These are phyloP conservation scores for Brachionus rotundiformis DNA, from an alignment of 1,140 invertebrate genomes.

Conservation along the genomic window DNA sequence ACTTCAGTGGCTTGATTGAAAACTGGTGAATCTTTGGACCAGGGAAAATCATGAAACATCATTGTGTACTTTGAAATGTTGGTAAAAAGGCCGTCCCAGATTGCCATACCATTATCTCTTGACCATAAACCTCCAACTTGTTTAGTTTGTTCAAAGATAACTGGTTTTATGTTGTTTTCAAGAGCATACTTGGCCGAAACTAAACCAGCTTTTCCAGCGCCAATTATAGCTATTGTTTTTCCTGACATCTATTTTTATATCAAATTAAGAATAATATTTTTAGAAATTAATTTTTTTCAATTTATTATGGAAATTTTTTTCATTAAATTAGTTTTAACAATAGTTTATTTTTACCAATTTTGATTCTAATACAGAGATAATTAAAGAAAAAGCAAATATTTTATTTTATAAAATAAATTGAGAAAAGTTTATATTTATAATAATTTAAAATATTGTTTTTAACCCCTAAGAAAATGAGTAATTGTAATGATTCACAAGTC, in stretches of 20 bases:
- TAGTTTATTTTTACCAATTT: no score
- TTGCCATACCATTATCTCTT: background rate
- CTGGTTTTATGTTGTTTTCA: slow-evolving; percentile 13
- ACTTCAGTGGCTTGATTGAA: slow-evolving; percentile 80
- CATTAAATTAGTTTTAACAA: no score
- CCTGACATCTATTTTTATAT: background rate
- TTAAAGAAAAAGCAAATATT: no score
- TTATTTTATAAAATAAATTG: background rate
- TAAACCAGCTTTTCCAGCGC: slow-evolving; percentile 24
- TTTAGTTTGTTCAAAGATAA: slow-evolving; percentile 31
- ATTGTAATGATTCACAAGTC: background rate
- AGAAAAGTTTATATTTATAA: background rate
- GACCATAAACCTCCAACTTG: slow-evolving; percentile 40
- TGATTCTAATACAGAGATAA: no score
- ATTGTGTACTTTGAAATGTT: slow-evolving; percentile 87
- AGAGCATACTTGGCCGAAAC: slow-evolving; percentile 35
- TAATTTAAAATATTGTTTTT: background rate
- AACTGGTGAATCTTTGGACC: slow-evolving; percentile 70
- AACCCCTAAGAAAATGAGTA: background rate
- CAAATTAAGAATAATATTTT: background rate
- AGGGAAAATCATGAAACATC: slow-evolving; percentile 79
- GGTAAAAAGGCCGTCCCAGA: slow-evolving; percentile 66
- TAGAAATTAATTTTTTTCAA: background rate
- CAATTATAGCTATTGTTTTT: slow-evolving; percentile 49
- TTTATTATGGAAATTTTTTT: background rate